phyloP scores from a whole-genome alignment of 1,140 invertebrate genomes.

The Eriocheir sinensis region DNA sequence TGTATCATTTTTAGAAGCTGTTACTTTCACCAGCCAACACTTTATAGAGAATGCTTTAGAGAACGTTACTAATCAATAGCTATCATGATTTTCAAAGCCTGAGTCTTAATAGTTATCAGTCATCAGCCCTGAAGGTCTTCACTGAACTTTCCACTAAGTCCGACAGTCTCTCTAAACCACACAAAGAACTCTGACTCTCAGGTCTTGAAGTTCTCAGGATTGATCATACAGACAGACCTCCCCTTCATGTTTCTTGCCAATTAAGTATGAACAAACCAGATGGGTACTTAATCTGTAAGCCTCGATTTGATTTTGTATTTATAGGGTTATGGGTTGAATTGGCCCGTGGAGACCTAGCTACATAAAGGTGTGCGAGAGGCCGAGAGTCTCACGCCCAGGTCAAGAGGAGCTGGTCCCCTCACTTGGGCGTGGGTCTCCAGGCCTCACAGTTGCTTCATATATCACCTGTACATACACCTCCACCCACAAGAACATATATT shows the following conservation, averaged over 20 bases:
- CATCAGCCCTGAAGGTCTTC: background rate
- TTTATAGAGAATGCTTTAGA: too few relatives aligned
- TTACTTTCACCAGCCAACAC: too few relatives aligned
- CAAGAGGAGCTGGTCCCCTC: constrained; percentile 44
- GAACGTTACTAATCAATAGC: too few relatives aligned
- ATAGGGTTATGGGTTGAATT: background rate
- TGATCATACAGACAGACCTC: background rate
- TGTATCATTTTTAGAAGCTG: too few relatives aligned
- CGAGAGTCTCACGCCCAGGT: background rate
- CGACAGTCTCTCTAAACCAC: background rate
- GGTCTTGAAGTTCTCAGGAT: background rate
- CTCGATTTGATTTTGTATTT: background rate
- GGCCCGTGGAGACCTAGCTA: background rate
- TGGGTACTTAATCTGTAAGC: background rate
- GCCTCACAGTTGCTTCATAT: background rate
- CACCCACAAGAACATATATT: background rate
- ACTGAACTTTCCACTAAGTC: background rate
- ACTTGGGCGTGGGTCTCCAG: constrained; percentile 22
- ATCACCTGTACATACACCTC: constrained; percentile 9
- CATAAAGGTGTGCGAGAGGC: background rate
- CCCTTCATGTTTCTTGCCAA: background rate
- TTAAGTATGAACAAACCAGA: background rate
- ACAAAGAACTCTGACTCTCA: background rate
- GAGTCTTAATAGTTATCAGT: background rate
- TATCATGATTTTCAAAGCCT: background rate